Conservation (phyloP, 2,797 vertebrate species). For the Sebastes minor region DNA sequence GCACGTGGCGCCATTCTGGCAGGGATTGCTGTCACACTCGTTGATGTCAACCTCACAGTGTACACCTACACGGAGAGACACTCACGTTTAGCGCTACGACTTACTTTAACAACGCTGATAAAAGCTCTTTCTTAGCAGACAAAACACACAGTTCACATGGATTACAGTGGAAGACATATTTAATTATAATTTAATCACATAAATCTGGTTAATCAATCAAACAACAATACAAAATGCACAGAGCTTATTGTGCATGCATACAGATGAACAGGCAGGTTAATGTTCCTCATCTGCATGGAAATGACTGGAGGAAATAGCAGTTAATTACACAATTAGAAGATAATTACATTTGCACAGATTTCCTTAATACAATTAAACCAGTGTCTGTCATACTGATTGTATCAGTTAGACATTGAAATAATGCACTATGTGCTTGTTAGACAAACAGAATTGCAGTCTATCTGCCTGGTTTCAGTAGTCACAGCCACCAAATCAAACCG, state of each 20-base stretch:
- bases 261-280: background rate
- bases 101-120: background rate
- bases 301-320: slow-evolving; percentile 23
- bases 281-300: slow-evolving; percentile 13
- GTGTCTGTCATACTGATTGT: background rate
- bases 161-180: background rate
- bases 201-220: background rate
- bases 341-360: slow-evolving; percentile 3
- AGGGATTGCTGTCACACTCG: slow-evolving; percentile 90
- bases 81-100: background rate
- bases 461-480: slow-evolving; percentile 6
- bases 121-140: background rate
- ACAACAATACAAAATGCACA: background rate
- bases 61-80: slow-evolving; percentile 78
- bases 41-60: slow-evolving; percentile 89
- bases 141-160: background rate
- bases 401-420: slow-evolving; percentile 8
- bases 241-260: background rate
- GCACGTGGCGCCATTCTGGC: slow-evolving; percentile 89
- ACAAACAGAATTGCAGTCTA: background rate
- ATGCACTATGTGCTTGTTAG: background rate
- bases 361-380: slow-evolving; percentile 18
- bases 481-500: slow-evolving; percentile 7
- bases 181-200: background rate
- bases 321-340: background rate